Percentiles rank a stretch among this genome's conserved stretches.
These are phyloP conservation scores for Pissodes strobi DNA, from an alignment of 1,140 invertebrate species.

Conservation along the genomic window DNA sequence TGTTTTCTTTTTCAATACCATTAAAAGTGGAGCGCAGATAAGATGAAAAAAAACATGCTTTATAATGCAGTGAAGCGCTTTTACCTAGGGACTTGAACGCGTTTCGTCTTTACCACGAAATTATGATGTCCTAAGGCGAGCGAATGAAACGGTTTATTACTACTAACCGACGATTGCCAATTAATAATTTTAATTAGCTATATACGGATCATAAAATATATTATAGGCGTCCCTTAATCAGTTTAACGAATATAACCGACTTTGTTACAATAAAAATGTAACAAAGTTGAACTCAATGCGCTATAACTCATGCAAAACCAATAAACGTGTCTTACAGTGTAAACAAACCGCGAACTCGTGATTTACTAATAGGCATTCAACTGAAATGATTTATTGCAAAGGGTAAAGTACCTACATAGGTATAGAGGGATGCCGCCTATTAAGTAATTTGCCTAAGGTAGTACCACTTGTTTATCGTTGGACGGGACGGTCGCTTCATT, in stretches of 20 bases:
- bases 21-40: too few species aligned
- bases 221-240: slow-evolving; percentile 33
- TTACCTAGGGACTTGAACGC: too few species aligned
- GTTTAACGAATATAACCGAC: slow-evolving; percentile 31
- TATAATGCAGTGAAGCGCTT: too few species aligned
- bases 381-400: slow-evolving; percentile 16
- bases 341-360: slow-evolving; percentile 45
- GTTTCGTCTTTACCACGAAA: slow-evolving; percentile 11
- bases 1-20: too few species aligned
- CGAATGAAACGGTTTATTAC: slow-evolving; percentile 20
- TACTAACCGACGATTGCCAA: slow-evolving; percentile 26
- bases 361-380: slow-evolving; percentile 36
- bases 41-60: too few species aligned
- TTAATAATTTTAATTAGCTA: slow-evolving; percentile 39
- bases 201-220: slow-evolving; percentile 33
- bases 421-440: slow-evolving; percentile 16
- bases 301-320: slow-evolving; percentile 39
- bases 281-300: slow-evolving; percentile 43
- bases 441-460: slow-evolving; percentile 23
- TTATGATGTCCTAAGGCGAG: slow-evolving; percentile 24
- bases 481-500: too few species aligned
- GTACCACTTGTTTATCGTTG: too few species aligned
- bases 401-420: slow-evolving; percentile 19
- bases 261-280: slow-evolving; percentile 48
- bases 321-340: slow-evolving; percentile 43